Conservation (phyloP, 2,888 invertebrate genomes). For the Zygaena filipendulae region DNA sequence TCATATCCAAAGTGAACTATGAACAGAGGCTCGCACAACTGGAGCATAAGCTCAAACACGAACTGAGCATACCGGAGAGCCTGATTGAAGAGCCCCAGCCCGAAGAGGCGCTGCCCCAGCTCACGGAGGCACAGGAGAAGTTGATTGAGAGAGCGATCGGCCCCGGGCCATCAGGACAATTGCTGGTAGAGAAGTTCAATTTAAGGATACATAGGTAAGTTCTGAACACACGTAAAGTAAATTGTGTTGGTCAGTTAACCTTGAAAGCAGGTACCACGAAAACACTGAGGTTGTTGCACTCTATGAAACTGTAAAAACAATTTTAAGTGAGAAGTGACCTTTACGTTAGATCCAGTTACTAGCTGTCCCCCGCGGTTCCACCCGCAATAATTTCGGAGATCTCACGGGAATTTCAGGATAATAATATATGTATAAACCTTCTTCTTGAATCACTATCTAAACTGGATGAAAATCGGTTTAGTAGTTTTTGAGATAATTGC, state of each 20-base stretch:
- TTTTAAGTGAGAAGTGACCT: too few relatives aligned
- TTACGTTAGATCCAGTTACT: too few relatives aligned
- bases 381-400: too few relatives aligned
- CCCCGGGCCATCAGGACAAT: conserved; percentile 70
- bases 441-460: too few relatives aligned
- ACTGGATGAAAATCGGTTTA: too few relatives aligned
- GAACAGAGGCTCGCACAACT: conserved; percentile 50
- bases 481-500: too few relatives aligned
- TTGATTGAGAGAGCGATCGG: conserved; percentile 68
- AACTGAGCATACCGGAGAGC: conserved; percentile 60
- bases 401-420: too few relatives aligned
- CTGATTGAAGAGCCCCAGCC: conserved; percentile 52
- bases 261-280: too few relatives aligned
- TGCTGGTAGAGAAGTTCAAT: conserved; percentile 70
- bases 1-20: conserved; percentile 54
- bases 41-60: conserved; percentile 51
- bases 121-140: conserved; percentile 75
- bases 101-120: conserved; percentile 59
- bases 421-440: too few relatives aligned
- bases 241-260: neutral
- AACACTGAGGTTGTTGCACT: too few relatives aligned
- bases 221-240: conserved; percentile 2
- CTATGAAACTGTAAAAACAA: too few relatives aligned
- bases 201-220: conserved; percentile 54
- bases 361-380: too few relatives aligned